Percentiles rank a stretch among this genome's conserved stretches.
Conservation (phyloP, 2,797 vertebrate genomes). For the Gallinago stenura region DNA sequence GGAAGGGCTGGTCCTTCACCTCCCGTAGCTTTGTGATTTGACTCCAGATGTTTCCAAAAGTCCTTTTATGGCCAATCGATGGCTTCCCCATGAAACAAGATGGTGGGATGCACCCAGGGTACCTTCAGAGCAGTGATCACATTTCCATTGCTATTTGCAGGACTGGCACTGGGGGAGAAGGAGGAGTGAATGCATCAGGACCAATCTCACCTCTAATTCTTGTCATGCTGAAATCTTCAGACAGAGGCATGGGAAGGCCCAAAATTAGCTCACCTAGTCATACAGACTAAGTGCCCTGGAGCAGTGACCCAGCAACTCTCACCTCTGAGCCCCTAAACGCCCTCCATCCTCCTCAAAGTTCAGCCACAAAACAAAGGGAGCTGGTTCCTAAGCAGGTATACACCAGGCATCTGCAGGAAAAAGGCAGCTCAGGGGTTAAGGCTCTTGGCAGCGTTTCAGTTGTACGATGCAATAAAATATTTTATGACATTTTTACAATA, state of each 20-base stretch:
- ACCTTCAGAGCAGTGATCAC: background rate
- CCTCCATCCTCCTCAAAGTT: background rate
- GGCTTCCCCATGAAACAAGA: background rate
- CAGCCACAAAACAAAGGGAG: background rate
- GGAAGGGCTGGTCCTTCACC: background rate
- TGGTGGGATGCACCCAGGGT: accelerated
- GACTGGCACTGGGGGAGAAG: background rate
- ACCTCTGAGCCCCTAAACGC: background rate
- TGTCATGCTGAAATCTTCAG: background rate
- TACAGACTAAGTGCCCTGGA: background rate
- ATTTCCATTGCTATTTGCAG: background rate
- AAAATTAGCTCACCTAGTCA: background rate
- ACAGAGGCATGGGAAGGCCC: accelerated
- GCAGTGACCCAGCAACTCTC: background rate
- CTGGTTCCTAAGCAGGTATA: background rate
- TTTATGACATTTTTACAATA: slow-evolving; percentile 61
- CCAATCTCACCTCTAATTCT: accelerated
- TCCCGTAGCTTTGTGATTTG: background rate
- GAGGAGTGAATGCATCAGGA: background rate
- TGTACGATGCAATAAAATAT: slow-evolving; percentile 43
- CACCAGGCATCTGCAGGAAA: accelerated
- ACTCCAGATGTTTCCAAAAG: background rate
- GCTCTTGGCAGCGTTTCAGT: slow-evolving; percentile 14
- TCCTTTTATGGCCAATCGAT: accelerated
- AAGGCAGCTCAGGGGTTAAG: slow-evolving; percentile 58